Percentiles rank a stretch among this genome's conserved stretches.
Evolutionary conservation across 2,113 vertebrate genomes (phyloP).

Genomic region (Megatriorchis doriae): DNA sequence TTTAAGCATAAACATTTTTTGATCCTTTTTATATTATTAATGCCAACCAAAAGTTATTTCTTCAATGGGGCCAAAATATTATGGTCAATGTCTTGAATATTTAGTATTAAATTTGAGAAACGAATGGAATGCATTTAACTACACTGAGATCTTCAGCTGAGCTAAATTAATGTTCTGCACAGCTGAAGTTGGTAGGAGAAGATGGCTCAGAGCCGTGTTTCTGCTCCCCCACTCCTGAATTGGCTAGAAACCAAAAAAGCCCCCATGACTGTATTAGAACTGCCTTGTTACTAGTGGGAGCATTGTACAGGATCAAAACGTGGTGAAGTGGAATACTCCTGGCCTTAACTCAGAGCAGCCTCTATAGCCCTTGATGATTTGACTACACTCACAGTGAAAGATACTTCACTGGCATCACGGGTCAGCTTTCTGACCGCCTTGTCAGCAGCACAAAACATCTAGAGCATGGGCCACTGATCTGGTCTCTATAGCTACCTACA

Average conservation of each 20-base stretch:
- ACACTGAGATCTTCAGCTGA: not conserved
- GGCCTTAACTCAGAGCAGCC: not conserved
- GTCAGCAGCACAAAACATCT: not conserved
- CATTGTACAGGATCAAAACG: not conserved
- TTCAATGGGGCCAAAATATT: not conserved
- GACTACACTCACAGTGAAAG: not conserved
- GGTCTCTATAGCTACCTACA: not conserved
- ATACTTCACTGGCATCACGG: not conserved
- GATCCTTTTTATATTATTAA: not conserved
- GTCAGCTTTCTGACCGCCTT: not conserved
- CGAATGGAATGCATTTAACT: not conserved
- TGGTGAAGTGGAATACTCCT: not conserved
- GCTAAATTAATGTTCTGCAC: not conserved
- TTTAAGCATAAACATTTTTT: not conserved
- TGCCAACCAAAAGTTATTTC: not conserved
- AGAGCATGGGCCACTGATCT: not conserved
- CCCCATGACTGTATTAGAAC: not conserved
- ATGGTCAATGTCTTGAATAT: not conserved
- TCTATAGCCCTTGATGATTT: not conserved
- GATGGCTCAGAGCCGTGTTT: not conserved
- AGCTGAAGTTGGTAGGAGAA: not conserved
- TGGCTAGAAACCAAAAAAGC: not conserved
- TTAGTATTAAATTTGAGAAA: not conserved
- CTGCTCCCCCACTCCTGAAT: not conserved
- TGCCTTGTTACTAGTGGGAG: constrained; percentile 5